A percentile compares a stretch with the other conserved stretches of the same genome.
Evolutionary conservation across 1,140 invertebrate genomes (phyloP).

Genomic region (Chlorops oryzae): DNA sequence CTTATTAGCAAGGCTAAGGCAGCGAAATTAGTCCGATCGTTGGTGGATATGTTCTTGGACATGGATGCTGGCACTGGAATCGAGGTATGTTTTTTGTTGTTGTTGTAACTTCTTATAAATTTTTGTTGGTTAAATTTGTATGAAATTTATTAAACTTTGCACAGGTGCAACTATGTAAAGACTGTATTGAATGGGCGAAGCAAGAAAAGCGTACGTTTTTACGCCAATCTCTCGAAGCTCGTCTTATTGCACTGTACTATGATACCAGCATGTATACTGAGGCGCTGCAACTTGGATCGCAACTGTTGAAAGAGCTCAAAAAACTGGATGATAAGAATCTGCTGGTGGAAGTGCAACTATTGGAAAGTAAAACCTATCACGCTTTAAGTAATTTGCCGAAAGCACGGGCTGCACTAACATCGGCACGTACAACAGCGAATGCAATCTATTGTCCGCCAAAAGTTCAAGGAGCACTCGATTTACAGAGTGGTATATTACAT

Average conservation of each 20-base stretch:
- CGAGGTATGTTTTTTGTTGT: conserved; percentile 52
- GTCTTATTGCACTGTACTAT: conserved; percentile 90
- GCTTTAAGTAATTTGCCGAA: conserved; percentile 94
- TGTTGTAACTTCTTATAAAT: too few relatives aligned
- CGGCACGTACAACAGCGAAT: conserved; percentile 97
- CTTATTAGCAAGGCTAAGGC: conserved; percentile 98
- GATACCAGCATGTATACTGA: conserved; percentile 87
- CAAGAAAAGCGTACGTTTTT: conserved; percentile 95
- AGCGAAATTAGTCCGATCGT: conserved; percentile 90
- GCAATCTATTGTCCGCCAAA: conserved; percentile 98
- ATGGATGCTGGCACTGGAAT: conserved; percentile 90
- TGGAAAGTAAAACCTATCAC: conserved; percentile 99
- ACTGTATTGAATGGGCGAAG: conserved; percentile 99
- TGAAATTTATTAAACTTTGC: background rate
- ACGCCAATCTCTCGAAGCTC: conserved; percentile 89
- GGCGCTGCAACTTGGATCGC: conserved; percentile 75
- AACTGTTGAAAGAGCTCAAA: conserved; percentile 89
- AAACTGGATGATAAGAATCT: conserved; percentile 99
- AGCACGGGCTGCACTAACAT: conserved; percentile 93
- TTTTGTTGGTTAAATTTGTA: too few relatives aligned
- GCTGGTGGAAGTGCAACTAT: conserved; percentile 90
- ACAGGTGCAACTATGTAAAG: conserved; percentile 76
- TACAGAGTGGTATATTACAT: conserved; percentile 97
- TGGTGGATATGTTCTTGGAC: conserved; percentile 97
- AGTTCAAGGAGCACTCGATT: conserved; percentile 92